Evolutionary conservation across 1,140 invertebrate genomes (phyloP), one percentile per base, ranked within the genome.

Genomic region (Oncopeltus fasciatus): DNA sequence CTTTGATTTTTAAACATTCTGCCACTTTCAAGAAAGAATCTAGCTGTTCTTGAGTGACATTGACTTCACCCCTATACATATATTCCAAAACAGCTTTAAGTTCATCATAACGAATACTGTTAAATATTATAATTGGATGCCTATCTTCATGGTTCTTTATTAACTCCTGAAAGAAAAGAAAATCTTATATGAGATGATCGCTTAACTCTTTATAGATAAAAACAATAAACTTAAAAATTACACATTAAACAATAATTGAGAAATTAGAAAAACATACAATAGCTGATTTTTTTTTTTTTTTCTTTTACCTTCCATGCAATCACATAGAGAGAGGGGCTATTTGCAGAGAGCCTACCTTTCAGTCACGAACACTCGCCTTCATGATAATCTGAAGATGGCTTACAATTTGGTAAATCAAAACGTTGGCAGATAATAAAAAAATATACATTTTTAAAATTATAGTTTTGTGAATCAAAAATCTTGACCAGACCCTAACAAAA

Each of bases 31-130:
- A 74, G 67, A 95, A 77, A n/a, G 90, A 86, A 59, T 86, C 85
- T 70, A 95, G 77, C 75, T 93, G 89, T 75, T 92, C 89, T 75
- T 93, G 90, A 65, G 86, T 87, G 72, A 95, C 90, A 76, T 92
- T 92, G n/a, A 94, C 90, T 79, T 94, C 90, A 49, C 92, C 92
- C 69, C 87, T 81, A 75, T 94, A 95, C 90, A 94, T 94, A 69
- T 93, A 93, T 73, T 92, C 88, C 82, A 93, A 87, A 83, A 94
- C 90, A 63, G 89, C 89, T 77, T 89, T 85, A 63, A 94, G 74
- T 76, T 93, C 88, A 75, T 88, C 84, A 76, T 88, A 92, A 74
- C 89, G 90, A 16, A 94, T 87, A 81, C 92, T 88, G 77, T 91
- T 90, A 66, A 92, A 77, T 74, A 92, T 90, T 68, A 93, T 86